Conservation (phyloP, 2,888 invertebrate species). For the Eupithecia subumbrata region DNA sequence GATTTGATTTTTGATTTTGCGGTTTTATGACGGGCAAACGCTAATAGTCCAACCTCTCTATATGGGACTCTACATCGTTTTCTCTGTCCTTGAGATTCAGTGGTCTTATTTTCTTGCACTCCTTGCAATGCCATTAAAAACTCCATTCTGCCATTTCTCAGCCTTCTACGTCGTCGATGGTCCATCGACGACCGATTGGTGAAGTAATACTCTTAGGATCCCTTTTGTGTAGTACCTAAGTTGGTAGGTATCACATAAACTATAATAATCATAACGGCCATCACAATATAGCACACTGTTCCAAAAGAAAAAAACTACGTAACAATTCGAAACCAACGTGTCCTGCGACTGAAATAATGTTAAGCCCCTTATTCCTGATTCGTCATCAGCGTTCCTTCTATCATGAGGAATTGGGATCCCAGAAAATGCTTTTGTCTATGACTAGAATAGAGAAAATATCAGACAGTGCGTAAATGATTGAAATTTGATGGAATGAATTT, state of each 20-base stretch:
- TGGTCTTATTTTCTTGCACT: not conserved
- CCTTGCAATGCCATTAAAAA: not conserved
- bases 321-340: not conserved
- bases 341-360: not conserved
- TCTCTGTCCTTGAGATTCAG: not conserved
- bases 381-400: not conserved
- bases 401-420: not conserved
- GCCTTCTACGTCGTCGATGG: constrained; percentile 1
- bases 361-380: not conserved
- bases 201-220: not conserved
- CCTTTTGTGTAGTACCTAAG: not conserved
- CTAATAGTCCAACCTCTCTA: too few relatives aligned
- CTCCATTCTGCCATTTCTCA: not conserved
- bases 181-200: not conserved
- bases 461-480: not conserved
- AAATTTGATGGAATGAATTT: not conserved
- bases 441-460: not conserved
- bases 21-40: too few relatives aligned
- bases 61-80: too few relatives aligned
- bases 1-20: too few relatives aligned
- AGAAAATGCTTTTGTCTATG: not conserved
- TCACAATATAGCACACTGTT: not conserved
- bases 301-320: not conserved
- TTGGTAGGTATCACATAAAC: not conserved
- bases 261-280: not conserved